A percentile compares a stretch with the other conserved stretches of the same genome.
Conservation (phyloP, 2,797 vertebrate genomes). For the Ctenosaura bakeri region DNA sequence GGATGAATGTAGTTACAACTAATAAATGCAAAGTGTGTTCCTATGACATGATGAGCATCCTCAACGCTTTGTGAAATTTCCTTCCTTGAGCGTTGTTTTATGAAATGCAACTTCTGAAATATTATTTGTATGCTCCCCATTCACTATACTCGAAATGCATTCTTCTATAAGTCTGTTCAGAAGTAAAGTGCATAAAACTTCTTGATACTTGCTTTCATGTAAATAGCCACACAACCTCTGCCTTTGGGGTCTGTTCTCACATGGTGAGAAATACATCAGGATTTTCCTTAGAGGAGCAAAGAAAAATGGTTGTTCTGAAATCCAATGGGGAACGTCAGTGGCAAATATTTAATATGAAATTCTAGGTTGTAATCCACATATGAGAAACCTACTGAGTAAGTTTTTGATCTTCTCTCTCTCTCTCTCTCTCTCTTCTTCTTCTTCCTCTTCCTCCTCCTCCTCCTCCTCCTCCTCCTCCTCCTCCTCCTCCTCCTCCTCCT, state of each 20-base stretch:
- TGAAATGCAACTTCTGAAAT: constrained; percentile 74
- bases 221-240: too few relatives aligned
- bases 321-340: constrained; percentile 56
- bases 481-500: too few relatives aligned
- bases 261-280: constrained; percentile 70
- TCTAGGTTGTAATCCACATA: constrained; percentile 62
- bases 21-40: constrained; percentile 75
- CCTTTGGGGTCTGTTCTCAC: too few relatives aligned
- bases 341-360: constrained; percentile 60
- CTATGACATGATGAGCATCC: constrained; percentile 72
- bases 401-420: constrained; percentile 43
- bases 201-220: too few relatives aligned
- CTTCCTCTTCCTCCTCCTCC: too few relatives aligned
- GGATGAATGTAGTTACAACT: constrained; percentile 70
- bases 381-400: constrained; percentile 62
- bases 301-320: constrained; percentile 65
- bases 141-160: constrained; percentile 55
- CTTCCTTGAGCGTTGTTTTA: constrained; percentile 76
- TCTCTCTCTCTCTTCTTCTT: too few relatives aligned
- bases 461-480: too few relatives aligned
- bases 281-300: constrained; percentile 69
- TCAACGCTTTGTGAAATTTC: constrained; percentile 68
- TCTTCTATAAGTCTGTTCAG: neutral
- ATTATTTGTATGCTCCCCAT: constrained; percentile 72
- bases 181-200: neutral